Evolutionary conservation across 2,113 vertebrate genomes (phyloP).

Genomic region (Petroica traversi): DNA sequence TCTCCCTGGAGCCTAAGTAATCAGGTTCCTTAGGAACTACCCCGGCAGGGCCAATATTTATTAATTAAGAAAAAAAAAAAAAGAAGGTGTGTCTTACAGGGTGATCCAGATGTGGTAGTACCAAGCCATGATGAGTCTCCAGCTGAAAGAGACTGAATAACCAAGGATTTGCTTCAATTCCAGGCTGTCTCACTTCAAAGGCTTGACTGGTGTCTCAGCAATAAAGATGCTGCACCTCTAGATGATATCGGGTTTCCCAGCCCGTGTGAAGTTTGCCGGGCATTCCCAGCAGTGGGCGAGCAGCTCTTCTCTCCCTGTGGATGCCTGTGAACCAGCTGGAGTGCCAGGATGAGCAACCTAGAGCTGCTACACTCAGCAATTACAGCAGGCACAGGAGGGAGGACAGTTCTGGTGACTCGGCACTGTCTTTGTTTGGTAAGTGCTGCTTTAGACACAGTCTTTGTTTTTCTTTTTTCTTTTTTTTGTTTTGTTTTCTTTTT

Average conservation of each 20-base stretch:
- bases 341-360: not conserved
- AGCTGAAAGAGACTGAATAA: not conserved
- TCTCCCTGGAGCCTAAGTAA: not conserved
- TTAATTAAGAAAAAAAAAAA: not conserved
- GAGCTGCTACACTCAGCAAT: not conserved
- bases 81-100: not conserved
- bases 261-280: not conserved
- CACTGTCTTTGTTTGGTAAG: not conserved
- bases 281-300: not conserved
- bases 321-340: not conserved
- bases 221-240: not conserved
- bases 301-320: not conserved
- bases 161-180: not conserved
- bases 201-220: not conserved
- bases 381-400: not conserved
- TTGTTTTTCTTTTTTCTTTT: fast-evolving
- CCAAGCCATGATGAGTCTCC: not conserved
- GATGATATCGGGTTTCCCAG: not conserved
- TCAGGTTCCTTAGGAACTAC: not conserved
- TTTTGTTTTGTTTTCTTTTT: fast-evolving
- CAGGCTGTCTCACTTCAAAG: not conserved
- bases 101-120: not conserved
- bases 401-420: not conserved
- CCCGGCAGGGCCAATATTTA: not conserved
- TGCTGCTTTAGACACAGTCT: not conserved